Evolutionary conservation across 2,888 invertebrate genomes (phyloP).

Genomic region (Pardosa pseudoannulata): DNA sequence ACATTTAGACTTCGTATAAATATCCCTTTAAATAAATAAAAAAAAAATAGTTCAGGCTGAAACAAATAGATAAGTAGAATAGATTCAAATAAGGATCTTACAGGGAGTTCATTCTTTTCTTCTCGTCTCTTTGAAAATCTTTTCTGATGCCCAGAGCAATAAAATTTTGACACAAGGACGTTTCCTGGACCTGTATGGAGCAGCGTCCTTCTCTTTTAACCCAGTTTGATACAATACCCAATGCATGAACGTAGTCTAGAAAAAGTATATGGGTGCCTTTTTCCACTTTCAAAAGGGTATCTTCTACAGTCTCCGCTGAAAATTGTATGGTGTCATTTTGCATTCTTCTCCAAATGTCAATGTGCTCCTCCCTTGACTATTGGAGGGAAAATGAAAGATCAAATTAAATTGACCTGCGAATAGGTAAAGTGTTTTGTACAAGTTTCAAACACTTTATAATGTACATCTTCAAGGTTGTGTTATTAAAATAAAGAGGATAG

Average conservation of each 20-base stretch:
- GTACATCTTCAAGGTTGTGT: no score
- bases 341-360: conserved; percentile 35
- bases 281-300: conserved; percentile 22
- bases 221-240: conserved; percentile 16
- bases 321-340: conserved; percentile 30
- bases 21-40: no score
- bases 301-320: conserved; percentile 11
- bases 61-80: no score
- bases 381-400: no score
- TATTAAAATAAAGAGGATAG: no score
- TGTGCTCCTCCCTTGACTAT: conserved; percentile 27
- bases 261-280: conserved; percentile 39
- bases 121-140: neutral
- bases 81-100: no score
- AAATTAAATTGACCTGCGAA: no score
- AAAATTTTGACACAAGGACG: conserved; percentile 30
- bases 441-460: no score
- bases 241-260: conserved; percentile 34
- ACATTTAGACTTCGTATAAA: no score
- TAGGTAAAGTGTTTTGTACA: no score
- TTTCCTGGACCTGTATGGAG: conserved; percentile 34
- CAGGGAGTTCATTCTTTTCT: conserved; percentile 25
- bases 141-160: conserved; percentile 30
- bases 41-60: no score
- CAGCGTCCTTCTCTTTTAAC: conserved; percentile 22